Evolutionary conservation across 2,797 vertebrate species (phyloP), one percentile per base, ranked within the genome.

Genomic region (Cryptoprocta ferox): DNA sequence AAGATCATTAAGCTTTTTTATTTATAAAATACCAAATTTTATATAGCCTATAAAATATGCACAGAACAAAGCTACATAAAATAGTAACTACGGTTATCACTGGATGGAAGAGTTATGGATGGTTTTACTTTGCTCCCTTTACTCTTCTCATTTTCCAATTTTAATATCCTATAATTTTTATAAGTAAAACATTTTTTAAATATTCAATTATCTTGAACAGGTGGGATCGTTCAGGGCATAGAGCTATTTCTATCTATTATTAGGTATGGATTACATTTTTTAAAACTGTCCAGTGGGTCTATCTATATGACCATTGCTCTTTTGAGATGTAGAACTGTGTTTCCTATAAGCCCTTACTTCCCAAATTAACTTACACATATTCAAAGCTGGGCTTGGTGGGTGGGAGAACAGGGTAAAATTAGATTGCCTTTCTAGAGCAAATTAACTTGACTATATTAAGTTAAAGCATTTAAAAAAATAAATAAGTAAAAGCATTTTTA

Each of bases 51-150:
- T 70, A 82, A 73, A n/a, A 87, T 28, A 56, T 18, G 59, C 21
- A 76, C 50, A 82, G 59, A 87, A 76, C 65, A 53, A 86, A 91
- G 68, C 39, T 35, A 96, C 4, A 76, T 9, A 90, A 90, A 94
- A 45, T 53, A 32, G 18, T 53, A 91, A 87, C 7, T 61, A 16
- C 50, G 21, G 37, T 73, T 86, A 91, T 82, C 59, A 87, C 21
- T 82, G 24, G 30, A 86, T 30, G 21, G 42, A 86, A 86, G n/a
- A 94, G 75, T 30, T 66, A 68, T 35, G 26, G 35, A 35, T 93
- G 32, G 39, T 59, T 91, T 81, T 68, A 81, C 28, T 61, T 91
- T 45, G 24, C 19, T 91, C 39, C 30, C 83, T 87, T 91, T 37
- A 80, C 10, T 59, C 14, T 75, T 70, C 37, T 73, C 32, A 73